Conservation (phyloP, 2,113 vertebrate genomes). For the Leptobrachium leishanense region DNA sequence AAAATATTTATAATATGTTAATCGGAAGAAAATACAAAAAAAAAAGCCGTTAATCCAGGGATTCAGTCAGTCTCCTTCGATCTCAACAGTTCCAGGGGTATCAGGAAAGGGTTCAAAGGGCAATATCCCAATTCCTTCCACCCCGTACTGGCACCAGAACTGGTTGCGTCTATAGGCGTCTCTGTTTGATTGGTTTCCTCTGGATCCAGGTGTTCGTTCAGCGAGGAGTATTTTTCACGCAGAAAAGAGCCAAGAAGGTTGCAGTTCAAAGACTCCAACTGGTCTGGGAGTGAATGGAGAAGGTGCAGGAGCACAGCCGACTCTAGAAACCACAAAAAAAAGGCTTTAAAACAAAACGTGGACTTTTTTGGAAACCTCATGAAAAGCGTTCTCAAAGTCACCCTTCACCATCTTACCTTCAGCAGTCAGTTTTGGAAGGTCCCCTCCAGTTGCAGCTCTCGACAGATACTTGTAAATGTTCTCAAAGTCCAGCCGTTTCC, state of each 20-base stretch:
- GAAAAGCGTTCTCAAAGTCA: no score
- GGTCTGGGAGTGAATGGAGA: slow-evolving; percentile 55
- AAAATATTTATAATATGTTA: no score
- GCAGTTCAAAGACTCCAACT: slow-evolving; percentile 54
- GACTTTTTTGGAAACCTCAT: no score
- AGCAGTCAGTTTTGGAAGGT: slow-evolving; percentile 54
- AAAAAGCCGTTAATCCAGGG: not conserved
- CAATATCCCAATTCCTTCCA: slow-evolving; percentile 58
- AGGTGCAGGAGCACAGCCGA: slow-evolving; percentile 60
- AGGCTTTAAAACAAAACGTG: not conserved
- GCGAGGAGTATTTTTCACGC: slow-evolving; percentile 25
- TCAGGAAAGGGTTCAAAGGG: slow-evolving; percentile 61
- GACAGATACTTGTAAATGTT: slow-evolving; percentile 63
- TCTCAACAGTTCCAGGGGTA: slow-evolving; percentile 59
- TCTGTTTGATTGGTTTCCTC: not conserved
- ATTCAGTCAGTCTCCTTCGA: not conserved
- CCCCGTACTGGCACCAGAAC: not conserved
- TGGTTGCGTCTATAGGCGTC: not conserved
- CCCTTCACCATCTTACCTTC: slow-evolving; percentile 50
- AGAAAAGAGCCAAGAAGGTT: slow-evolving; percentile 45
- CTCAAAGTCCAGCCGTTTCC: slow-evolving; percentile 56
- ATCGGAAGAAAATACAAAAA: not conserved
- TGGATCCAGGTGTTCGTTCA: slow-evolving; percentile 26
- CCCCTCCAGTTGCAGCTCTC: slow-evolving; percentile 26
- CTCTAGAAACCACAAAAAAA: slow-evolving; percentile 45